Conservation (phyloP, 2,797 vertebrate genomes). For the Darevskia nairensis region DNA sequence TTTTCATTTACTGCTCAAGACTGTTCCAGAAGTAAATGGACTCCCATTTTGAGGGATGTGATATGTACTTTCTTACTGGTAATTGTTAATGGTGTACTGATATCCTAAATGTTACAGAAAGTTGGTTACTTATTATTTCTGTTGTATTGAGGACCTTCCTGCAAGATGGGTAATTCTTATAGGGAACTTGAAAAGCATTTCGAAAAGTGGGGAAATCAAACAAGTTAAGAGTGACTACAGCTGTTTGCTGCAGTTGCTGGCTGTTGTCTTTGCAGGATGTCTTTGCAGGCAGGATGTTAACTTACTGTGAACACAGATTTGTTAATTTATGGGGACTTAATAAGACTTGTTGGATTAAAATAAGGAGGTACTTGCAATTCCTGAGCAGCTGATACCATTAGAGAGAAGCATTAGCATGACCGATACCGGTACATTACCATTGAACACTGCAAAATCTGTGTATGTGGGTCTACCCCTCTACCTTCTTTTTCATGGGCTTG, state of each 20-base stretch:
- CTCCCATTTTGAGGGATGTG: conserved; percentile 14
- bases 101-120: conserved; percentile 13
- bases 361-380: background rate
- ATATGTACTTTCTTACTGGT: background rate
- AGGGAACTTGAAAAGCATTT: conserved; percentile 27
- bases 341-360: background rate
- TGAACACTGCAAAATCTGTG: background rate
- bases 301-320: background rate
- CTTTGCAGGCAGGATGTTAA: background rate
- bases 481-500: background rate
- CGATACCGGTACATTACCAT: background rate
- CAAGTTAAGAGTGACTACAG: background rate
- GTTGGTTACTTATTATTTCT: conserved; percentile 13
- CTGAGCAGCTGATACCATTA: background rate
- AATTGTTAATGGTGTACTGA: conserved; percentile 29
- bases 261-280: background rate
- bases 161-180: background rate
- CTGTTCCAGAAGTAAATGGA: conserved; percentile 41
- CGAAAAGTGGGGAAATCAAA: background rate
- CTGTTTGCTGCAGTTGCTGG: conserved; percentile 26
- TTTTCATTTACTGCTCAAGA: conserved; percentile 38
- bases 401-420: background rate
- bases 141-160: conserved; percentile 6
- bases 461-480: background rate
- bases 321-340: background rate